Evolutionary conservation across 2,888 invertebrate genomes (phyloP), one percentile per base, ranked within the genome.

Genomic region (Drosophila picticornis): DNA sequence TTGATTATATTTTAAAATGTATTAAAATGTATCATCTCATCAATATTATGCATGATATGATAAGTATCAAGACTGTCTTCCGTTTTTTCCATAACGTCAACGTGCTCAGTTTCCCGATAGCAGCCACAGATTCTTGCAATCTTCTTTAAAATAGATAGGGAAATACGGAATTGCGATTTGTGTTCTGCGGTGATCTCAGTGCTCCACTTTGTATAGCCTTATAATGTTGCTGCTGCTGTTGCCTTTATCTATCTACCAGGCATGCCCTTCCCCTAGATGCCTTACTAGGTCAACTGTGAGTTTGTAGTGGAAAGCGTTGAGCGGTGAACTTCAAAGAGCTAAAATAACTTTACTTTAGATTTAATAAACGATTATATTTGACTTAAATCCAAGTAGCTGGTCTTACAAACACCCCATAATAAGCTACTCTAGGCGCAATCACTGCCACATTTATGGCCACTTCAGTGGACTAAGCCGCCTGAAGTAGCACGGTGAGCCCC

Each of bases 291-390:
- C 80, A 82, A 58, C 70, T 36, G 32, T 22, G 52, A 27, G 32
- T 36, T 56, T 11, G 32, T 22, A 51, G 29, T 51, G 38, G 29
- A 40, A 16, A 27, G 59, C 53, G 56, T 59, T 27, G 27, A 36
- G 59, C 85, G 85, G 89, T 25, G 31, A 46, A 75, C 72, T 75
- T 89, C 82, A 86, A 86, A 86, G 87, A 46, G 46, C 13, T 50
- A 34, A 86, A 86, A 84, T 88, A 86, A 81, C 82, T 88, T 86
- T 86, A 80, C 89, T 87, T 84, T 87, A 84, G 85, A 86, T 86
- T 86, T 86, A 86, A 87, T 78, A 86, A 86, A 77, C 85, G 85
- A 89, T 86, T 86, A 86, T 82, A 75, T 74, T 77, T 87, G 84
- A 82, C 84, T 87, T 82, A 84, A 79, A 79, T 79, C 82, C 78